Evolutionary conservation across 2,113 vertebrate species (phyloP).

Genomic region (Alexandromys fortis): DNA sequence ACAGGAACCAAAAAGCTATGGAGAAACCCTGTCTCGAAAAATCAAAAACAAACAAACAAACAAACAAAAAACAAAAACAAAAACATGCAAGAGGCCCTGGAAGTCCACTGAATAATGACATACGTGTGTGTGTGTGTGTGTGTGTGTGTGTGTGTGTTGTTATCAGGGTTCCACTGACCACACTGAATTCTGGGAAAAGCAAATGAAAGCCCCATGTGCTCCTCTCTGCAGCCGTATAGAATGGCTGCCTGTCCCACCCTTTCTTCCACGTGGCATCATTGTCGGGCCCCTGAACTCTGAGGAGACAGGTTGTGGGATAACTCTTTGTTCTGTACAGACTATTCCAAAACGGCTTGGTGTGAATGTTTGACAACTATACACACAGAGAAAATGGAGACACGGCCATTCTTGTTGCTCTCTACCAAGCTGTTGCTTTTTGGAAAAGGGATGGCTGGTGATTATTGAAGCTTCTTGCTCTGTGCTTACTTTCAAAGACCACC

Average conservation of each 20-base stretch:
- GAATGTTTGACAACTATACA: rapidly evolving
- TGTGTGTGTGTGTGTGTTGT: not conserved
- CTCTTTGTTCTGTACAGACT: rapidly evolving
- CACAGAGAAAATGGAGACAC: rapidly evolving
- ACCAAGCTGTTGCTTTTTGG: not conserved
- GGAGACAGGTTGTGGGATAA: not conserved
- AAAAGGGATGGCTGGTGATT: not conserved
- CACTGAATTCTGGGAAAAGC: not conserved
- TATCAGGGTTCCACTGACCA: rapidly evolving
- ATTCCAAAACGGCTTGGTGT: rapidly evolving
- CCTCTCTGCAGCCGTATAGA: too few species aligned
- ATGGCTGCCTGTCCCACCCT: rapidly evolving
- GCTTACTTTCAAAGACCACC: not conserved
- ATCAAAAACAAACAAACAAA: not conserved
- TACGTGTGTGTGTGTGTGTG: not conserved
- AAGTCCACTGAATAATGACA: not conserved
- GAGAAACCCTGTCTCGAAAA: too few species aligned
- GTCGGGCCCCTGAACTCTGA: rapidly evolving
- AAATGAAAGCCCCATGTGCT: rapidly evolving
- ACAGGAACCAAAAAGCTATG: too few species aligned
- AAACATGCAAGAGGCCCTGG: not conserved
- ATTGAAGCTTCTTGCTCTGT: not conserved
- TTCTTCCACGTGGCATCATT: rapidly evolving
- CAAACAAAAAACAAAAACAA: too few species aligned
- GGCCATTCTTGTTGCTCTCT: rapidly evolving